Base-by-base conservation (phyloP, 2,888 invertebrate genomes). In the Ophion slaviceki region DNA sequence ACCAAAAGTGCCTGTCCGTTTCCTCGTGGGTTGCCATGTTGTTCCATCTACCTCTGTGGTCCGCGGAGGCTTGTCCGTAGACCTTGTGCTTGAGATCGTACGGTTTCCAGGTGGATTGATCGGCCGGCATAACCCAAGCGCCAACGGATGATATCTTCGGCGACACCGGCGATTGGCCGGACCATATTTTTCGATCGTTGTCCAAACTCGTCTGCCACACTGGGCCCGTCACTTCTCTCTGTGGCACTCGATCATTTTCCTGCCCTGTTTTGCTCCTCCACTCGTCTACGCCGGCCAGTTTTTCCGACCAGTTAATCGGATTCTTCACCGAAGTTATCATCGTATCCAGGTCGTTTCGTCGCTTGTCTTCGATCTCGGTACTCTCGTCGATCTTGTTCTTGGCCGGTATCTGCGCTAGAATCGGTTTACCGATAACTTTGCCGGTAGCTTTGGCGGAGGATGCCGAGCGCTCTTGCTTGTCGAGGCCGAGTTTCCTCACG, bases 401-500 rank as follows among this genome's bases (percentile, higher is more conserved):
- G 1, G 53, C n/a, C 20, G 66, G 72, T 17, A 85, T 66, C 36
- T 79, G 20, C 10, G 76, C 24, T 40, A 17, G 45, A 47, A 72
- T 28, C 1, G 82, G 82, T 11, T 84, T 74, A 66, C 61, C 61
- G 10, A 68, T 80, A 4, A 8, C 40, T 57, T 7, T 66, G 36
- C 53, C 53, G 20, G 59, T 36, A 17, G 82, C 80, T n/a, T 87
- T 88, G 20, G 67, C 24, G 10, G 87, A 47, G 3, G 85, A 68
- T 6, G 85, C 68, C 17, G 83, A 78, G 78, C 75, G 85, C 20
- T 86, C 88, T 67, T 86, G 90, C 32, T 92, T 90, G 24, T 92
- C 92, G 7, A 92, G 84, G 0, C 93, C 93, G 8, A 93, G 80
- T 67, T 92, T 93, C 17, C 92, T 89, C 36, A 92, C 91, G 14